Conservation (phyloP, 2,113 vertebrate genomes). For the Scopus umbretta region DNA sequence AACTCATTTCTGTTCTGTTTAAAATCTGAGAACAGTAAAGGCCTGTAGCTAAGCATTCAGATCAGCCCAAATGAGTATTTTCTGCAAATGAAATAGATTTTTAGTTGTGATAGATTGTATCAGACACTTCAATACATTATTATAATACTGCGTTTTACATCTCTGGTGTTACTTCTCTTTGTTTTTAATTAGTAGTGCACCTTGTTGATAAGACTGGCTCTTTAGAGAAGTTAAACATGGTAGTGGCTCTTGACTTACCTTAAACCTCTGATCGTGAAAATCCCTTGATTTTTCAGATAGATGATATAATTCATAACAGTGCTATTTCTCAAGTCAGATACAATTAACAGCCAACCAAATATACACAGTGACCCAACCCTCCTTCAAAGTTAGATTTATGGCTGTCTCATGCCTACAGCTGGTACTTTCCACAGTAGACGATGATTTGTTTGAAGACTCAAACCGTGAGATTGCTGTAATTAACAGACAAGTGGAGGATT, state of each 20-base stretch:
- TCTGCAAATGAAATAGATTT: background rate
- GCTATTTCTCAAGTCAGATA: background rate
- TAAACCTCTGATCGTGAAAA: background rate
- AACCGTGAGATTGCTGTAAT: background rate
- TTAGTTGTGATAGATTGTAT: background rate
- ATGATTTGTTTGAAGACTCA: background rate
- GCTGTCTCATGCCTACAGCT: background rate
- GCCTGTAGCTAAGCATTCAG: background rate
- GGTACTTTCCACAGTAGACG: background rate
- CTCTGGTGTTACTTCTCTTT: background rate
- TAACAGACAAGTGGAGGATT: background rate
- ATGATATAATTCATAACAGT: background rate
- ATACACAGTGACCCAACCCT: background rate
- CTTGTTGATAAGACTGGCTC: background rate
- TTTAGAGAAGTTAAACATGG: background rate
- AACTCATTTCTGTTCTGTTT: background rate
- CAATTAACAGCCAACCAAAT: background rate
- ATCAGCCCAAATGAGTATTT: background rate
- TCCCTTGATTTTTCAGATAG: background rate
- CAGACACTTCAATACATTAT: background rate
- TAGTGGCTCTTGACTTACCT: background rate
- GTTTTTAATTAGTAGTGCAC: background rate
- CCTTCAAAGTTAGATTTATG: background rate
- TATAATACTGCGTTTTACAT: background rate
- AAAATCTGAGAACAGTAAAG: background rate